Percentiles rank a stretch among this genome's conserved stretches.
Conservation (phyloP, 2,113 vertebrate genomes). For the Phrynocephalus versicolor region DNA sequence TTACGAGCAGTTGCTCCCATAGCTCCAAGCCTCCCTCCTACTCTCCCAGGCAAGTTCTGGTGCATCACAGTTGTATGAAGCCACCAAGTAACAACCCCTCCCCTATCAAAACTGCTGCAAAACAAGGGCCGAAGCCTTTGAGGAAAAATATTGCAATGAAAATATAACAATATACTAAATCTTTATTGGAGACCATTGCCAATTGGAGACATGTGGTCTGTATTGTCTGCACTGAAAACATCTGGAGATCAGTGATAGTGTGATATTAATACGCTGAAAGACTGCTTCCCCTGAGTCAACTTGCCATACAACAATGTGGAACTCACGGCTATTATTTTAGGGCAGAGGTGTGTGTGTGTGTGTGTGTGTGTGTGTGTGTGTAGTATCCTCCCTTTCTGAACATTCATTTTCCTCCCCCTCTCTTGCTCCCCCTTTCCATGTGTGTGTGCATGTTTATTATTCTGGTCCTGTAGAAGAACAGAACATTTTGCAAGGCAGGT, state of each 20-base stretch:
- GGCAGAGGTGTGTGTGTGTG: too few relatives aligned
- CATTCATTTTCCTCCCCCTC: background rate
- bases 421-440: background rate
- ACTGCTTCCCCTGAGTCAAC: background rate
- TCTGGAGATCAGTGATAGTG: background rate
- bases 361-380: background rate
- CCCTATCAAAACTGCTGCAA: background rate
- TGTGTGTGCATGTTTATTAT: too few relatives aligned
- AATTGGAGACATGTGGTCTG: background rate
- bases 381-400: background rate
- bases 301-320: background rate
- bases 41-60: background rate
- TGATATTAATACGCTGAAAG: background rate
- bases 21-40: too few relatives aligned
- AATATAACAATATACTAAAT: slow-evolving; percentile 1
- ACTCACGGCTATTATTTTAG: background rate
- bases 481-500: too few relatives aligned
- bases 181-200: background rate
- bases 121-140: background rate
- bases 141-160: slow-evolving; percentile 5
- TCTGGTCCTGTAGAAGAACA: too few relatives aligned
- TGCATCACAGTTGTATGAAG: background rate
- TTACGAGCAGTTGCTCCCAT: background rate
- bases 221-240: slow-evolving; percentile 10
- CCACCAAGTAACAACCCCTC: background rate